A percentile compares a stretch with the other conserved stretches of the same genome.
phyloP scores from a whole-genome alignment of 1,140 invertebrate species.

The Potamilus streckersoni region DNA sequence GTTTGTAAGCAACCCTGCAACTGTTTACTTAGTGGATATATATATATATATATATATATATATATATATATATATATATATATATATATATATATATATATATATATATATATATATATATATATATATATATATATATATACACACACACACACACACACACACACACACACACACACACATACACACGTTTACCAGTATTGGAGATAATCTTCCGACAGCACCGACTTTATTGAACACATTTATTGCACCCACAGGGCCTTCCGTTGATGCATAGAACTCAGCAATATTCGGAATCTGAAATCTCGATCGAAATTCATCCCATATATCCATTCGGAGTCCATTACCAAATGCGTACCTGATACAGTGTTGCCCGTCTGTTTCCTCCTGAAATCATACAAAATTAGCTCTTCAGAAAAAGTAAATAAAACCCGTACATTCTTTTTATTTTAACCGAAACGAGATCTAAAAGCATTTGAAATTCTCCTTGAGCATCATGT shows the following conservation, averaged over 20 bases:
- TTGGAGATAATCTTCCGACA: conserved; percentile 37
- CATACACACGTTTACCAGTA: conserved; percentile 31
- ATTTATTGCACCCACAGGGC: conserved; percentile 31
- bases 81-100: no score
- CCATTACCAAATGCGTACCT: conserved; percentile 41
- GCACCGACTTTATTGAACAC: conserved; percentile 30
- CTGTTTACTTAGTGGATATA: no score
- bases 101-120: no score
- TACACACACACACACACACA: no score
- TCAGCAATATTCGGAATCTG: conserved; percentile 36
- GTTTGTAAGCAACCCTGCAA: no score
- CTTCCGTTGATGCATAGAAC: conserved; percentile 46
- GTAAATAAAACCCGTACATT: not conserved
- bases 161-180: rapidly evolving
- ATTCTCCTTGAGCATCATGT: no score
- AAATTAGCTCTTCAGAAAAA: no score
- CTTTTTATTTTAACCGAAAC: conserved; percentile 2
- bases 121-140: no score
- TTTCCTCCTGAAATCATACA: conserved; percentile 27
- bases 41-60: no score
- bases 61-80: no score
- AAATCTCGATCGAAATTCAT: conserved; percentile 37
- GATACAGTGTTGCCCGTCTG: conserved; percentile 32
- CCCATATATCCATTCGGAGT: conserved; percentile 45
- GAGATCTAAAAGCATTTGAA: no score